phyloP scores from a whole-genome alignment of 2,113 vertebrate genomes.

The Pseudopipra pipra region DNA sequence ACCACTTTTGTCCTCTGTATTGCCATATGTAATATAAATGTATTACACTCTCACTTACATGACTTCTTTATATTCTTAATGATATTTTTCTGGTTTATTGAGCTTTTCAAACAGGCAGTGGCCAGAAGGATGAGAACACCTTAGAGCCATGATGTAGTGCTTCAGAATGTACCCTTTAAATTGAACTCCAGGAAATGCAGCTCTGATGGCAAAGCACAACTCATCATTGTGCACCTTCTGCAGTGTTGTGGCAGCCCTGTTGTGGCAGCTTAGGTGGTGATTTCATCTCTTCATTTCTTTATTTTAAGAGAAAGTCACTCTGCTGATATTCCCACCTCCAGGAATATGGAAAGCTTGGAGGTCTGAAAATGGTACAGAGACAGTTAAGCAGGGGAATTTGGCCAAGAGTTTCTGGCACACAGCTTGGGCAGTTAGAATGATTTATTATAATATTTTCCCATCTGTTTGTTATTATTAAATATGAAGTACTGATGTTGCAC shows the following conservation, averaged over 20 bases:
- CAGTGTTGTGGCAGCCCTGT: neutral
- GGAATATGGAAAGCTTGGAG: neutral
- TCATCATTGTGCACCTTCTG: fast-evolving
- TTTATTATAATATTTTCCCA: conserved; percentile 47
- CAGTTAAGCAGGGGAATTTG: neutral
- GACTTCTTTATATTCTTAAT: neutral
- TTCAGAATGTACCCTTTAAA: neutral
- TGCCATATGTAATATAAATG: neutral
- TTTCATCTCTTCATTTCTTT: neutral
- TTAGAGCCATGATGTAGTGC: neutral
- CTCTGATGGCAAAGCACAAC: fast-evolving
- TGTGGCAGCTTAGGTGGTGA: neutral
- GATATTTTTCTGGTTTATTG: neutral
- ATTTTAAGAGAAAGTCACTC: neutral
- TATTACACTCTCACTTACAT: fast-evolving
- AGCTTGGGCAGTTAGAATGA: conserved; percentile 29
- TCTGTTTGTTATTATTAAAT: conserved; percentile 59
- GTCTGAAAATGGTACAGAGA: neutral
- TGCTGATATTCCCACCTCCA: fast-evolving
- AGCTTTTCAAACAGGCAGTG: neutral
- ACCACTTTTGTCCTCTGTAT: neutral
- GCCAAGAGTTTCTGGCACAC: conserved; percentile 24
- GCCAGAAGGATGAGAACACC: neutral
- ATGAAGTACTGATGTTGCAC: conserved; percentile 27
- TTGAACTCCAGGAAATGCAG: neutral